Percentiles rank a stretch among this genome's conserved stretches.
These are phyloP conservation scores for Tuta absoluta DNA, from an alignment of 2,888 invertebrate species.

Conservation along the genomic window DNA sequence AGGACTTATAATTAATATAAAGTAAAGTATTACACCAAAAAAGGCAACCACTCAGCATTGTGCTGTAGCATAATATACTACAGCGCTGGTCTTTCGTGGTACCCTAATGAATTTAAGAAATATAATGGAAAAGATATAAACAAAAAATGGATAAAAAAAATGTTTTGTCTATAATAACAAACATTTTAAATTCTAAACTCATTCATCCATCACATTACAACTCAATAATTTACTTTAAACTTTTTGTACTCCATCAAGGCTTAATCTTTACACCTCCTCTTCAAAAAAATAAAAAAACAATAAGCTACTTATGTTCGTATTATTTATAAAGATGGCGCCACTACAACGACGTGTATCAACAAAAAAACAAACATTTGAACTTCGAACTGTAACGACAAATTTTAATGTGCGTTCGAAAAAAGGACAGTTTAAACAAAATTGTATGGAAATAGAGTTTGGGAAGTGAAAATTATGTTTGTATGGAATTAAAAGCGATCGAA, in stretches of 20 bases:
- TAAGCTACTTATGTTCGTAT: conserved; percentile 4
- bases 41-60: too few relatives aligned
- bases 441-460: background rate
- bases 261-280: conserved; percentile 13
- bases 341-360: conserved; percentile 38
- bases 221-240: background rate
- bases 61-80: too few relatives aligned
- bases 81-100: too few relatives aligned
- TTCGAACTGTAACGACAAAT: conserved; percentile 35
- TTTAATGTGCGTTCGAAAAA: conserved; percentile 20
- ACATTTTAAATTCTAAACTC: background rate
- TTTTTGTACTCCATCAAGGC: conserved; percentile 4
- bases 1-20: too few relatives aligned
- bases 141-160: too few relatives aligned
- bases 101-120: too few relatives aligned
- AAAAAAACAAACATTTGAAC: conserved; percentile 46
- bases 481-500: conserved; percentile 56
- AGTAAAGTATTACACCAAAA: too few relatives aligned
- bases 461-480: conserved; percentile 37
- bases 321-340: conserved; percentile 39
- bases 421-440: background rate
- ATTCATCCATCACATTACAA: background rate
- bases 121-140: too few relatives aligned
- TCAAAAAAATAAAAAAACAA: conserved; percentile 28
- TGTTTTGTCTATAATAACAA: background rate